phyloP scores from a whole-genome alignment of 2,888 invertebrate species.

The Heteropelma amictum region DNA sequence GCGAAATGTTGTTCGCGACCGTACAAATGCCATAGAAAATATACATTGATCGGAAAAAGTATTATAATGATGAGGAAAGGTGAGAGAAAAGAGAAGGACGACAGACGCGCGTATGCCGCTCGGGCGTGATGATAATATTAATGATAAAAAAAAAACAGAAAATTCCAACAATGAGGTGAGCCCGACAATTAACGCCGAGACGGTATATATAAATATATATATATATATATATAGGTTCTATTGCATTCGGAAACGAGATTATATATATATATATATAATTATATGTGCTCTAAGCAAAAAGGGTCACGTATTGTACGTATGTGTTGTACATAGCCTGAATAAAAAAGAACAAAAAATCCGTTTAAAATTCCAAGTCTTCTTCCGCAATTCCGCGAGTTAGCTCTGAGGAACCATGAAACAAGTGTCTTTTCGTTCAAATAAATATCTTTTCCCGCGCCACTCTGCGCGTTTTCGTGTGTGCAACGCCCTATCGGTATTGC shows the following conservation, averaged over 20 bases:
- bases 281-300: constrained; percentile 71
- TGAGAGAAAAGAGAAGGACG: background rate
- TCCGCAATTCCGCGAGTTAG: no score
- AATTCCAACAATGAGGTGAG: no score
- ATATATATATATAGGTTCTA: constrained; percentile 36
- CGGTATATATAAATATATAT: constrained; percentile 5
- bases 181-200: constrained; percentile 25
- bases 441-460: no score
- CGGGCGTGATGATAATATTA: constrained; percentile 25
- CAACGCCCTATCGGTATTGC: no score
- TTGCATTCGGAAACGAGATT: constrained; percentile 69
- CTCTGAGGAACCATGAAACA: no score
- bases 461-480: no score
- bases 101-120: constrained; percentile 27
- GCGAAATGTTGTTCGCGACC: constrained; percentile 1
- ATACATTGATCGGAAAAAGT: background rate
- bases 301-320: constrained; percentile 77
- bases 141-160: constrained; percentile 10
- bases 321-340: constrained; percentile 78
- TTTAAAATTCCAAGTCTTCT: no score
- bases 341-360: constrained; percentile 74
- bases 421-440: no score
- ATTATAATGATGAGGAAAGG: background rate
- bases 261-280: constrained; percentile 30
- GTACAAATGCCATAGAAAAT: constrained; percentile 35